Evolutionary conservation across 2,797 vertebrate species (phyloP).

Genomic region (Sarcoramphus papa): DNA sequence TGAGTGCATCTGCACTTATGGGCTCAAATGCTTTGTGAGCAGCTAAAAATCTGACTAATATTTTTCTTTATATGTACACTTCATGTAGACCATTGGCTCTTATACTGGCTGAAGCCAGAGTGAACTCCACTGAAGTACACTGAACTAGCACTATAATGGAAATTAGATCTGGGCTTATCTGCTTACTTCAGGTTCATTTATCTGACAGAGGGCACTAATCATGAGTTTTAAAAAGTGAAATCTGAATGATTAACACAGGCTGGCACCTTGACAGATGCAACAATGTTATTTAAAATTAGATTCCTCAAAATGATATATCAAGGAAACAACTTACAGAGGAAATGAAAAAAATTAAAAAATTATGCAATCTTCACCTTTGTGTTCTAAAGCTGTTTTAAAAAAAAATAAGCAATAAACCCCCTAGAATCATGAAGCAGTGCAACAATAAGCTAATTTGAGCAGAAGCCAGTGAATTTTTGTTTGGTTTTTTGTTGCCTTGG

Average conservation of each 20-base stretch:
- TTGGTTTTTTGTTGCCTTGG: not conserved
- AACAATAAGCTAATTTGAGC: not conserved
- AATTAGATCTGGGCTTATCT: not conserved
- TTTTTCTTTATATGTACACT: not conserved
- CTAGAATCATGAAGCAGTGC: not conserved
- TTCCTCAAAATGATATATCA: not conserved
- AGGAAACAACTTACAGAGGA: not conserved
- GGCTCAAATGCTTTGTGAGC: not conserved
- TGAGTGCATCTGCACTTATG: not conserved
- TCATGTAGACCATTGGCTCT: not conserved
- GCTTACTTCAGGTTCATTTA: not conserved
- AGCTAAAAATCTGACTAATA: not conserved
- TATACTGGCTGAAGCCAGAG: not conserved
- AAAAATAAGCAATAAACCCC: not conserved
- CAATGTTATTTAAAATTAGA: not conserved
- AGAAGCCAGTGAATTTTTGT: not conserved
- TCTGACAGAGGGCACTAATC: not conserved
- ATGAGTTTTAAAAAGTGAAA: not conserved
- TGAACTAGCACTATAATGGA: accelerated
- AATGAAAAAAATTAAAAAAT: not conserved
- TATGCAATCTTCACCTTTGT: not conserved
- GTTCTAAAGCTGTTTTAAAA: not conserved
- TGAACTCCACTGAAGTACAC: not conserved
- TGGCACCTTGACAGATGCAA: not conserved
- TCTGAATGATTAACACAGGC: not conserved